Evolutionary conservation across 2,113 vertebrate species (phyloP).

Genomic region (Vanacampus margaritifer): DNA sequence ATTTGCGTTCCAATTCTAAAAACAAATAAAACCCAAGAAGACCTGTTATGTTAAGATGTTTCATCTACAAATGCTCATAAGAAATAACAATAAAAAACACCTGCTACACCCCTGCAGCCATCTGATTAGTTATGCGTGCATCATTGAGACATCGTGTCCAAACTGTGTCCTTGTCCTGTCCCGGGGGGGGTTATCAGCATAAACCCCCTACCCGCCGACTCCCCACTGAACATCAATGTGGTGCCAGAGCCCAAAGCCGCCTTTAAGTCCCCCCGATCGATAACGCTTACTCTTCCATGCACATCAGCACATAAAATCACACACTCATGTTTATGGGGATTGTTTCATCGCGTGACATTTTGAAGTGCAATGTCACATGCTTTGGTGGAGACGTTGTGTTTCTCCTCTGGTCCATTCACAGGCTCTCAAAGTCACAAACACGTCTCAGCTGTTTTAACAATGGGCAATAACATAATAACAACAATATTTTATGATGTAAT

Average conservation of each 20-base stretch:
- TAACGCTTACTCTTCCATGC: slow-evolving; percentile 31
- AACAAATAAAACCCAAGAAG: background rate
- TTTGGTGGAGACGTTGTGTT: background rate
- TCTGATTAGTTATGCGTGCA: slow-evolving; percentile 23
- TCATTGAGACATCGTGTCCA: slow-evolving; percentile 39
- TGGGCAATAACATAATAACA: background rate
- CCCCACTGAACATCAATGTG: slow-evolving; percentile 58
- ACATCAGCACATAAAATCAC: slow-evolving; percentile 26
- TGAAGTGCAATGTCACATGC: background rate
- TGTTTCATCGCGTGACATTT: background rate
- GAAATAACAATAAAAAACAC: background rate
- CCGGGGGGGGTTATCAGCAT: slow-evolving; percentile 54
- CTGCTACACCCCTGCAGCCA: background rate
- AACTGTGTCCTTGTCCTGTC: slow-evolving; percentile 33
- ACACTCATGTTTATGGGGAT: slow-evolving; percentile 10
- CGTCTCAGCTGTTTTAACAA: background rate
- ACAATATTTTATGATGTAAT: background rate
- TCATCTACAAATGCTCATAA: background rate
- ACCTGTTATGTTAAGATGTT: background rate
- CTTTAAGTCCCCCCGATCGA: slow-evolving; percentile 42
- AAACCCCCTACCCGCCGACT: background rate
- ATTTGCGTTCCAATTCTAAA: background rate
- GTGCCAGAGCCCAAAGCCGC: slow-evolving; percentile 40
- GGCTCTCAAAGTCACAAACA: background rate
- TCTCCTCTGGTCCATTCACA: background rate